phyloP scores from a whole-genome alignment of 2,888 invertebrate genomes.

The Germaria angustata region DNA sequence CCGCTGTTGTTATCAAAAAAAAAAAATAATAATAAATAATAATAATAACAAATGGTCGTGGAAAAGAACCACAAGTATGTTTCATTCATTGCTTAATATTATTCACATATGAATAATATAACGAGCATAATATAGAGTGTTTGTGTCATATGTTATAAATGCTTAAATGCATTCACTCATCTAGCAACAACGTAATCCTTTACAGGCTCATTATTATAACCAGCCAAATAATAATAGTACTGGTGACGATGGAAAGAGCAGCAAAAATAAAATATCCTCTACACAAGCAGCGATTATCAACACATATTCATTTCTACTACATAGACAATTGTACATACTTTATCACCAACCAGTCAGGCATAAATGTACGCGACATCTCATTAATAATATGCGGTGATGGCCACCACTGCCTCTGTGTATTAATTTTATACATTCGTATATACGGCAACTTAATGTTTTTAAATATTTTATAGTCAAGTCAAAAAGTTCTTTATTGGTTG shows the following conservation, averaged over 20 bases:
- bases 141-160: slow-evolving; percentile 59
- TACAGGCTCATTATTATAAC: slow-evolving; percentile 52
- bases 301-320: neutral
- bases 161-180: slow-evolving; percentile 48
- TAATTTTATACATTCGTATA: slow-evolving; percentile 3
- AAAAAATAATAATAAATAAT: too few species aligned
- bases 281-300: neutral
- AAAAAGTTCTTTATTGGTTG: slow-evolving; percentile 18
- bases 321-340: neutral
- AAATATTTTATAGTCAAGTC: slow-evolving; percentile 57
- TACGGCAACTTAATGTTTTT: slow-evolving; percentile 55
- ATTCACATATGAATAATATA: slow-evolving; percentile 19
- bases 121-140: slow-evolving; percentile 42
- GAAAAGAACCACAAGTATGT: slow-evolving; percentile 35
- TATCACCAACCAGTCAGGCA: slow-evolving; percentile 61
- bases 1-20: neutral
- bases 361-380: slow-evolving; percentile 69
- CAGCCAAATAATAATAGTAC: slow-evolving; percentile 33
- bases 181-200: slow-evolving; percentile 48
- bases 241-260: neutral
- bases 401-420: slow-evolving; percentile 38
- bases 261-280: neutral
- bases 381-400: slow-evolving; percentile 68
- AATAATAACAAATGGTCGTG: slow-evolving; percentile 41
- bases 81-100: slow-evolving; percentile 24